A percentile compares a stretch with the other conserved stretches of the same genome.
Evolutionary conservation across 2,888 invertebrate genomes (phyloP).

Genomic region (Sesamia inferens): DNA sequence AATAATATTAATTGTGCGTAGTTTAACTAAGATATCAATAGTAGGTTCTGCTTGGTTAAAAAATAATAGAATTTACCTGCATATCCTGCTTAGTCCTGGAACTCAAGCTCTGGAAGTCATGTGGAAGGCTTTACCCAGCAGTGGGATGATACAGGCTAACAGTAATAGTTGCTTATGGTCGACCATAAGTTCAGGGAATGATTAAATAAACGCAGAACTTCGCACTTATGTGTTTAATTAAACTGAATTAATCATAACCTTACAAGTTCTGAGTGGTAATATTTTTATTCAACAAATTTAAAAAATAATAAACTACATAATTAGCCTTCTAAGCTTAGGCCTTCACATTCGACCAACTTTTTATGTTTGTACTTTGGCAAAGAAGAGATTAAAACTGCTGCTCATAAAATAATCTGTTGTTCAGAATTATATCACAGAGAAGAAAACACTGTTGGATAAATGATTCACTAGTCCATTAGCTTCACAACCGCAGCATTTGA

Average conservation of each 20-base stretch:
- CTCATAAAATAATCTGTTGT: background rate
- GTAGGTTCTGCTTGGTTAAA: background rate
- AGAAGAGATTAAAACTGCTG: background rate
- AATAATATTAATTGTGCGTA: background rate
- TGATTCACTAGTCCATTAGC: background rate
- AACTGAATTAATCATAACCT: constrained; percentile 1
- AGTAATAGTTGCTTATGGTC: background rate
- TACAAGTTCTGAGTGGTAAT: no score
- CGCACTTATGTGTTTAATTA: background rate
- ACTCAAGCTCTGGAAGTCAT: background rate
- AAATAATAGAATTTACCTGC: no score
- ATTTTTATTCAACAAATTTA: background rate
- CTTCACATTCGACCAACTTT: background rate
- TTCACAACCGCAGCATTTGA: constrained; percentile 4
- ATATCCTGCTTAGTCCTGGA: background rate
- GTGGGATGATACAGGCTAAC: background rate
- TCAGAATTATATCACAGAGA: background rate
- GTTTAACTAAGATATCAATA: background rate
- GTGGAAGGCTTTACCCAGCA: background rate
- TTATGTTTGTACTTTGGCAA: background rate
- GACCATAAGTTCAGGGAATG: background rate
- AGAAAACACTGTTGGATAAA: constrained; percentile 23
- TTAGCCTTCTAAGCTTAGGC: background rate
- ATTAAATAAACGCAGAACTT: background rate
- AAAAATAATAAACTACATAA: background rate